Evolutionary conservation across 2,113 vertebrate genomes (phyloP).

Genomic region (Lampris megalopsis): DNA sequence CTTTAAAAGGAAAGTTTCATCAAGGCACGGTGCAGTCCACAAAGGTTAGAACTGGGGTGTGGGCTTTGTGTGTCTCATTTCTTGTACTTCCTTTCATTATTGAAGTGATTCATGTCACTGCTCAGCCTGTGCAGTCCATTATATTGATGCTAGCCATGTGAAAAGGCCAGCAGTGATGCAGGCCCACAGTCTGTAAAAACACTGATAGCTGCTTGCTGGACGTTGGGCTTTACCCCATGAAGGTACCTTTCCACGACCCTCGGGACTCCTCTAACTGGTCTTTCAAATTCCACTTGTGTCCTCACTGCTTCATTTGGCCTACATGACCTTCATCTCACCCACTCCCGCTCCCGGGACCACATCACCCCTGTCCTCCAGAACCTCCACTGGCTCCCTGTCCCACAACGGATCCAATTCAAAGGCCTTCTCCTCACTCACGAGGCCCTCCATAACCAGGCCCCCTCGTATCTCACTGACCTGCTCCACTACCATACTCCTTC

Average conservation of each 20-base stretch:
- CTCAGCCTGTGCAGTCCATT: not conserved
- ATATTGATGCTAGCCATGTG: not conserved
- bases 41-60: conserved; percentile 5
- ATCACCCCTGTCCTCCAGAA: no score
- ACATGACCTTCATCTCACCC: not conserved
- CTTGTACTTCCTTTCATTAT: conserved; percentile 1
- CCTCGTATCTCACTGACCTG: no score
- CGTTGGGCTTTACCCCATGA: conserved; percentile 16
- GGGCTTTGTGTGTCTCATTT: not conserved
- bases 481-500: no score
- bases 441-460: no score
- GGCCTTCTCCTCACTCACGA: no score
- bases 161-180: conserved; percentile 15
- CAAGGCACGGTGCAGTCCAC: not conserved
- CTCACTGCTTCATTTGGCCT: not conserved
- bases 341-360: not conserved
- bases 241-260: conserved; percentile 18
- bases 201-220: conserved; percentile 4
- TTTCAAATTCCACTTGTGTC: no score
- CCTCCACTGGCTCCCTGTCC: no score
- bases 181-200: conserved; percentile 8
- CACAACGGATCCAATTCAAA: no score
- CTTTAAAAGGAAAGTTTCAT: not conserved
- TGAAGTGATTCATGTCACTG: conserved; percentile 10
- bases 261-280: not conserved